These are phyloP conservation scores for Caerostris extrusa DNA, from an alignment of 1,140 invertebrate genomes.

Conservation along the genomic window DNA sequence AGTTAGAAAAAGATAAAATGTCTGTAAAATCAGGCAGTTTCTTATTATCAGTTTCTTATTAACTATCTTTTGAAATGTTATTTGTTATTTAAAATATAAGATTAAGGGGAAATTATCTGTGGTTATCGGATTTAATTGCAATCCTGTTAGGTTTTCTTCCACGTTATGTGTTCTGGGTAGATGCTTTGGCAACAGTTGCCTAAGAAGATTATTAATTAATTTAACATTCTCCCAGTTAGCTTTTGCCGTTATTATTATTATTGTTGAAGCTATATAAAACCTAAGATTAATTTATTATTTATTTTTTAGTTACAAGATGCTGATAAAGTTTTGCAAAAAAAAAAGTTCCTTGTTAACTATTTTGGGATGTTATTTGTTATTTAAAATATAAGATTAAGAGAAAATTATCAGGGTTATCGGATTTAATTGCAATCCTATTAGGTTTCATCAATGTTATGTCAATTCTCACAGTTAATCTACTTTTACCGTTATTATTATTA, in stretches of 20 bases:
- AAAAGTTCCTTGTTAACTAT: not conserved
- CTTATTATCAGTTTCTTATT: too few species aligned
- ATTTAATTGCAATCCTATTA: too few species aligned
- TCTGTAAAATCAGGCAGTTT: not conserved
- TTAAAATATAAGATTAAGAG: not conserved
- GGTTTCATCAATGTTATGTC: too few species aligned
- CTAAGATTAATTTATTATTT: too few species aligned
- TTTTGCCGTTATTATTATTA: too few species aligned
- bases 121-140: not conserved
- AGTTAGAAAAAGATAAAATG: not conserved
- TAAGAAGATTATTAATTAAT: too few species aligned
- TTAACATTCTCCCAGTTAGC: not conserved
- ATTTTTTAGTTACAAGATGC: not conserved
- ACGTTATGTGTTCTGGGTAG: too few species aligned
- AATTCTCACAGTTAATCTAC: too few species aligned
- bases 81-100: not conserved
- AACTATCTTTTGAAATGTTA: not conserved
- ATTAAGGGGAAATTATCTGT: not conserved
- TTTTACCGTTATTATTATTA: too few species aligned
- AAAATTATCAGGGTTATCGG: not conserved
- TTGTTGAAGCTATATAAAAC: too few species aligned
- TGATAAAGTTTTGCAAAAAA: not conserved
- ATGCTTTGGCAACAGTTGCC: too few species aligned
- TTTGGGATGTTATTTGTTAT: not conserved
- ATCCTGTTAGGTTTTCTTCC: too few species aligned